These are phyloP conservation scores for Colaptes auratus DNA, from an alignment of 2,113 vertebrate genomes.

Conservation along the genomic window DNA sequence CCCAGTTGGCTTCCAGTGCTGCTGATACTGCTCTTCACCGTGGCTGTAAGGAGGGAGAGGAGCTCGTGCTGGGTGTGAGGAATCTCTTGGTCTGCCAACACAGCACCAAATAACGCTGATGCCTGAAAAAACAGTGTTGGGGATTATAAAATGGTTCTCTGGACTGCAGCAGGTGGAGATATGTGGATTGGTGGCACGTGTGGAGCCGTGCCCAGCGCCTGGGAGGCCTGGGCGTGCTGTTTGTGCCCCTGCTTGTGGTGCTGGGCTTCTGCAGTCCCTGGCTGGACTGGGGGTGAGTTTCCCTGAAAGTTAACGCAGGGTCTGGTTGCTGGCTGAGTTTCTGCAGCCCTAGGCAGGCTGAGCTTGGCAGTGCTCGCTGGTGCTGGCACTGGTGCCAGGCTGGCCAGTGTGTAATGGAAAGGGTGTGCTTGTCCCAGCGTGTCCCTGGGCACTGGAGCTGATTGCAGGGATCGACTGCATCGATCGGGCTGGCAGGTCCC, in stretches of 20 bases:
- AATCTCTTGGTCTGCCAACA: neutral
- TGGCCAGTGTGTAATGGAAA: conserved; percentile 48
- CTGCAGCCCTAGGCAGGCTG: neutral
- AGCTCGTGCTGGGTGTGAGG: accelerated
- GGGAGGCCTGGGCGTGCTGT: neutral
- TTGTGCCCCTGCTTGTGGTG: neutral
- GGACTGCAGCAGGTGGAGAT: neutral
- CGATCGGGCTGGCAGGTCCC: neutral
- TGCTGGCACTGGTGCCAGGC: neutral
- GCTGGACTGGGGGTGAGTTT: neutral
- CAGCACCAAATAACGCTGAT: accelerated
- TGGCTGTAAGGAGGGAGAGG: neutral
- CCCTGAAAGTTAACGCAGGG: neutral
- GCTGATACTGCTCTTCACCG: neutral
- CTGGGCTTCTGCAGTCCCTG: neutral
- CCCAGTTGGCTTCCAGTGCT: neutral
- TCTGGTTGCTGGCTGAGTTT: neutral
- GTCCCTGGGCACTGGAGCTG: neutral
- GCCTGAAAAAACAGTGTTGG: neutral
- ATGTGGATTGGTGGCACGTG: accelerated
- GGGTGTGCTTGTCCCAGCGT: conserved; percentile 6
- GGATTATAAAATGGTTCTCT: neutral
- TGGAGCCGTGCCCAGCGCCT: neutral
- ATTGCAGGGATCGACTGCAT: conserved; percentile 55
- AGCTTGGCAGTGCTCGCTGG: neutral